phyloP scores from a whole-genome alignment of 2,888 invertebrate genomes.

The Rotaria magnacalcarata region DNA sequence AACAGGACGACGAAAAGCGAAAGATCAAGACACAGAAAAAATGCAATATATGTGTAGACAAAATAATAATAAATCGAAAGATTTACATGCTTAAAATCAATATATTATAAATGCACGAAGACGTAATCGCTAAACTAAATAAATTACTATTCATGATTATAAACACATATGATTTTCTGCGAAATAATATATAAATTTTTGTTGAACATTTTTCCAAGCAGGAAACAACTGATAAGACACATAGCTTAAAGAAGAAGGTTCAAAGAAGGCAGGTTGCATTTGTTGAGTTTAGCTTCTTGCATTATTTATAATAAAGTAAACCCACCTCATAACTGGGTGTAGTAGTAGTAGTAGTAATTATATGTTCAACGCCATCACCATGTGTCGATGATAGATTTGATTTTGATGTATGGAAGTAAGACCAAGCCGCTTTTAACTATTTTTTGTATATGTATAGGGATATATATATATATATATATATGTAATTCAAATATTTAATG shows the following conservation, averaged over 20 bases:
- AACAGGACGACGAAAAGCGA: not conserved
- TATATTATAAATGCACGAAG: not conserved
- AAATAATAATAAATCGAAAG: not conserved
- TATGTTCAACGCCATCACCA: not conserved
- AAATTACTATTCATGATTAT: not conserved
- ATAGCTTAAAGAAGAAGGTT: not conserved
- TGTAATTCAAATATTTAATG: not conserved
- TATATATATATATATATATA: not conserved
- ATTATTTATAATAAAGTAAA: not conserved
- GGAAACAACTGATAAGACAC: not conserved
- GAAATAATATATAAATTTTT: not conserved
- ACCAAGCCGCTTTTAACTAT: constrained; percentile 6
- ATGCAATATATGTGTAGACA: not conserved
- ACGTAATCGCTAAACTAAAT: not conserved
- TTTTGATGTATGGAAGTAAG: constrained; percentile 7
- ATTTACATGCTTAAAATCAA: not conserved
- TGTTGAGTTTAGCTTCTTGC: not conserved
- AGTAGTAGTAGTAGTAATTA: not conserved
- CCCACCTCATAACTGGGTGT: not conserved
- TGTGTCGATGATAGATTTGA: not conserved
- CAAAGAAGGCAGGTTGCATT: not conserved
- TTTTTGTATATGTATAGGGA: not conserved
- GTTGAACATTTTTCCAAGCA: not conserved
- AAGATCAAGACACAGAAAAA: not conserved
- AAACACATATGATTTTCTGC: not conserved